Base-by-base conservation (phyloP, 2,113 vertebrate species). In the Apodemus speciosus region DNA sequence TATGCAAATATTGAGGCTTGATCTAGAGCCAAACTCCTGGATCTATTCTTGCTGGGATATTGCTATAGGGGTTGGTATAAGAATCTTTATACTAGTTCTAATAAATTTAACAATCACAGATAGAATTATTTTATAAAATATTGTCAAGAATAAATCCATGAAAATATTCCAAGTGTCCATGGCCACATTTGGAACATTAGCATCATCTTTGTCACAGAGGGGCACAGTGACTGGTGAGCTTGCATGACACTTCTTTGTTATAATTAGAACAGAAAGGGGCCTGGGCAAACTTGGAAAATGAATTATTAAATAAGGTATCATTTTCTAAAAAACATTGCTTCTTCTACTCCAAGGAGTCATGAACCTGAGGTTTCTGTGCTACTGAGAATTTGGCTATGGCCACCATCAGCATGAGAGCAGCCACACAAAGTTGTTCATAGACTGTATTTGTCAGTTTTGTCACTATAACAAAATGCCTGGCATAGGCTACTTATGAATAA, bases 111-210 rank as follows among this genome's bases (percentile, higher is more conserved):
- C 95, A 73, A 93, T 21, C 51, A 38, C 16, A 88, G 21, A n/a
- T 53, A 76, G 40, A 53, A 40, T 27, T 94, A 9, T 80, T 89
- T 92, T 89, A n/a, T n/a, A 51, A 91, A 84, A 76, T 4, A 43
- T 27, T 16, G 93, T 76, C 25, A 46, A 51, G 94, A 88, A 76
- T 71, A 85, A 91, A 53, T 72, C 27, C 75, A 38, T 46, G 60
- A 2, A 95, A 88, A 93, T 62, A 90, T 71, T 92, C 53, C 87
- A 66, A 92, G 7, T 16, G 6, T 87, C 9, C 13, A 87, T 92
- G 68, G 2, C 6, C 38, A 35, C n/a, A 20, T 73, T 69, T 40
- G 77, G 58, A 30, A 27, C 3, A 51, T 76, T 60, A 76, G 9
- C 38, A 46, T 76, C 84, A 46, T 49, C n/a, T 27, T 4, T 3